A percentile compares a stretch with the other conserved stretches of the same genome.
Evolutionary conservation across 2,113 vertebrate species (phyloP).

Genomic region (Lota lota): DNA sequence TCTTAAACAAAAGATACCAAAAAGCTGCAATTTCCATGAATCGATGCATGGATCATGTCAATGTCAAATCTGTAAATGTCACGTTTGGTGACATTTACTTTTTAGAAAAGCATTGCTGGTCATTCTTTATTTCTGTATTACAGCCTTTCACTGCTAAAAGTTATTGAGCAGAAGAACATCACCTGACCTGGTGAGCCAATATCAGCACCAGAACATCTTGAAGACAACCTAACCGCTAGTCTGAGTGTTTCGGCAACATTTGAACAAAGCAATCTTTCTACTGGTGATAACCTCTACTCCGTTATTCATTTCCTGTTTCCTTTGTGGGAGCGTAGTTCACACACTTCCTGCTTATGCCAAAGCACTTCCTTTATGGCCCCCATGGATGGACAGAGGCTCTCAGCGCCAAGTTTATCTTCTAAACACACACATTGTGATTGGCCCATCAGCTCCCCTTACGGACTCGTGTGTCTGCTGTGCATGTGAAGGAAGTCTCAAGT

Average conservation of each 20-base stretch:
- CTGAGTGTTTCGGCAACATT: slow-evolving; percentile 30
- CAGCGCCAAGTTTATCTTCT: slow-evolving; percentile 53
- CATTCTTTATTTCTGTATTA: neutral
- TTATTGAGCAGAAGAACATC: neutral
- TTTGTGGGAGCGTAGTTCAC: slow-evolving; percentile 47
- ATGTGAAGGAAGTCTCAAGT: neutral
- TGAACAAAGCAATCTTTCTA: slow-evolving; percentile 26
- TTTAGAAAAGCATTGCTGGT: neutral
- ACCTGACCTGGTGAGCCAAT: neutral
- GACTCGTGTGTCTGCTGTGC: neutral
- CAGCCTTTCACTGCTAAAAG: neutral
- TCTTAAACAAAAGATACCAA: too few relatives aligned
- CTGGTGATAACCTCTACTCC: slow-evolving; percentile 42
- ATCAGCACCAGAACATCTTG: slow-evolving; percentile 22
- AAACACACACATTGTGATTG: slow-evolving; percentile 30
- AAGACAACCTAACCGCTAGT: slow-evolving; percentile 26
- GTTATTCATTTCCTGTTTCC: slow-evolving; percentile 64
- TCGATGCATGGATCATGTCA: too few relatives aligned
- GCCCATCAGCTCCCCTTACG: slow-evolving; percentile 23
- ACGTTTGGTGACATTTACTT: too few relatives aligned
- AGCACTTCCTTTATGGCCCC: slow-evolving; percentile 48
- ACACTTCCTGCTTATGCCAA: slow-evolving; percentile 54
- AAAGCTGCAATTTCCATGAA: too few relatives aligned
- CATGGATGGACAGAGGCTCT: slow-evolving; percentile 36
- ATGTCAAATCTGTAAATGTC: too few relatives aligned